A percentile compares a stretch with the other conserved stretches of the same genome.
phyloP scores from a whole-genome alignment of 1,140 invertebrate genomes.

The Artemia franciscana region DNA sequence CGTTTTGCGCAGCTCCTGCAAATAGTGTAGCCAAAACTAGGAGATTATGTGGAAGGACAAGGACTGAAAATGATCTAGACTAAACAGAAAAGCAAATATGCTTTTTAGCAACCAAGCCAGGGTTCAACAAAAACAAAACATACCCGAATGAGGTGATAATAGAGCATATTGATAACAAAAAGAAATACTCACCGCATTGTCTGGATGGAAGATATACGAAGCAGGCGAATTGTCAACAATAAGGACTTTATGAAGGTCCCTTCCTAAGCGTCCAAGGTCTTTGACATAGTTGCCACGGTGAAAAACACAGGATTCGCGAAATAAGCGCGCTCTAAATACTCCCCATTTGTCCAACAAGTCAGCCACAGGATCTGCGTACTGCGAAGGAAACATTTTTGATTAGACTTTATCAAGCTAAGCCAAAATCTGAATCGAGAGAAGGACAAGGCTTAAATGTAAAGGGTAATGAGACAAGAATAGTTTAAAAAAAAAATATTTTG shows the following conservation, averaged over 20 bases:
- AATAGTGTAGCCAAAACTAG: no score
- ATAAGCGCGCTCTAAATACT: constrained; percentile 83
- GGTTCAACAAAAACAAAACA: no score
- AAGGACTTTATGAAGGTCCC: constrained; percentile 85
- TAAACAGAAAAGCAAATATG: no score
- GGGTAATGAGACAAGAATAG: background rate
- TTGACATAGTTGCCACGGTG: constrained; percentile 99
- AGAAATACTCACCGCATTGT: constrained; percentile 94
- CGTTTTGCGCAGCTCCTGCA: no score
- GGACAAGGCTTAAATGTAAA: no score
- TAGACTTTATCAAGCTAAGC: no score
- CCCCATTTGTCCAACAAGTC: constrained; percentile 94
- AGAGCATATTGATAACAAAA: no score
- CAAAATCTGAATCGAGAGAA: no score
- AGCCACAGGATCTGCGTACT: constrained; percentile 98
- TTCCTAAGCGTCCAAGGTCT: constrained; percentile 87
- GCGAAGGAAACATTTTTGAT: constrained; percentile 16
- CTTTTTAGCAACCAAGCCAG: no score
- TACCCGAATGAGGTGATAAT: no score
- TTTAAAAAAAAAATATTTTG: constrained; percentile 7
- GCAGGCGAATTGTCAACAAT: constrained; percentile 99
- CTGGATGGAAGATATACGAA: constrained; percentile 99
- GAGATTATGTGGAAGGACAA: no score
- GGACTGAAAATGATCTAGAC: no score
- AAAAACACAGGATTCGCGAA: constrained; percentile 98